Evolutionary conservation across 2,113 vertebrate genomes (phyloP).

Genomic region (Hippolais icterina): DNA sequence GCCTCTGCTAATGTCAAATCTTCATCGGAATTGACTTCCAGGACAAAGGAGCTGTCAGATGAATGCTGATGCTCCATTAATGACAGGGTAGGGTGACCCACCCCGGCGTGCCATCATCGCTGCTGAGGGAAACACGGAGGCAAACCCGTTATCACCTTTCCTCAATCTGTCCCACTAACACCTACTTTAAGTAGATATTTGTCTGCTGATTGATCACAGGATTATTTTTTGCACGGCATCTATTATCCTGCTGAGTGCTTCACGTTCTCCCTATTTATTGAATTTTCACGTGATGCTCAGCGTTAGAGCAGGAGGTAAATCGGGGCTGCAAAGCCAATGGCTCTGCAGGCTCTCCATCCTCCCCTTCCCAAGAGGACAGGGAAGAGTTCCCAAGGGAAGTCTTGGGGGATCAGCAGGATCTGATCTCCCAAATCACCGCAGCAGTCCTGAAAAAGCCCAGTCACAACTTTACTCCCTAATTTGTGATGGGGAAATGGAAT

Average conservation of each 20-base stretch:
- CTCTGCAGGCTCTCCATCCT: neutral
- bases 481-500: neutral
- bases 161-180: neutral
- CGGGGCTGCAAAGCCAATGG: neutral
- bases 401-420: neutral
- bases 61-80: constrained; percentile 1
- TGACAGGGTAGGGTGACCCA: neutral
- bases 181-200: neutral
- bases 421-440: neutral
- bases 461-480: neutral
- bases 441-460: neutral
- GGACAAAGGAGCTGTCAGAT: constrained; percentile 10
- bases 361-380: neutral
- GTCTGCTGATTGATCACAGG: constrained; percentile 6
- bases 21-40: neutral
- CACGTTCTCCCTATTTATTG: neutral
- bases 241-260: neutral
- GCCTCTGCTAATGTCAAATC: neutral
- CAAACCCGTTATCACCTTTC: constrained; percentile 40
- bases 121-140: neutral
- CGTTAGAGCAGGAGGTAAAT: neutral
- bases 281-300: neutral
- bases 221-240: neutral
- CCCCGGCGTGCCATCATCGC: accelerated
- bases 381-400: neutral